phyloP scores from a whole-genome alignment of 2,797 vertebrate genomes.

The Pseudochirops cupreus region DNA sequence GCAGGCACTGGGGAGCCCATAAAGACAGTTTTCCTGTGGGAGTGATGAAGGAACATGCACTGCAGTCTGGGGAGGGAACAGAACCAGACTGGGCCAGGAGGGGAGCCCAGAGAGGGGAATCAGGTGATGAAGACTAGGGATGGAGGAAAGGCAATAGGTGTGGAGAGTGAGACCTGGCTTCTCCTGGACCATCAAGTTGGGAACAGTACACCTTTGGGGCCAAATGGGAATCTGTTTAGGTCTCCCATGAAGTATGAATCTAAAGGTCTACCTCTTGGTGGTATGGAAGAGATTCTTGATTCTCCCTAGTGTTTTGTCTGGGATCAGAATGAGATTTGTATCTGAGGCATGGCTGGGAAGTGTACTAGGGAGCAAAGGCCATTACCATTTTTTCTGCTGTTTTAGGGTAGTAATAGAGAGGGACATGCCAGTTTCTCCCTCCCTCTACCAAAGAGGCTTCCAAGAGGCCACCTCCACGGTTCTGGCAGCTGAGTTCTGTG shows the following conservation, averaged over 20 bases:
- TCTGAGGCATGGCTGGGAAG: not conserved
- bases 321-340: not conserved
- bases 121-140: not conserved
- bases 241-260: not conserved
- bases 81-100: not conserved
- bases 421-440: not conserved
- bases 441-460: not conserved
- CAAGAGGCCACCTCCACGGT: not conserved
- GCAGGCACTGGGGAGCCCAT: not conserved
- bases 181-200: not conserved
- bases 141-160: not conserved
- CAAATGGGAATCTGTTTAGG: fast-evolving
- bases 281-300: not conserved
- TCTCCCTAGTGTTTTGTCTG: not conserved
- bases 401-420: not conserved
- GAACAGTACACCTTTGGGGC: not conserved
- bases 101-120: no score
- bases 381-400: not conserved
- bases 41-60: not conserved
- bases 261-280: not conserved
- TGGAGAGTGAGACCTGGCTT: not conserved
- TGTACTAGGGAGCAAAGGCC: not conserved
- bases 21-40: not conserved
- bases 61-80: not conserved
- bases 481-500: not conserved